phyloP scores from a whole-genome alignment of 2,888 invertebrate species.

The Leptinotarsa rubiginosa region DNA sequence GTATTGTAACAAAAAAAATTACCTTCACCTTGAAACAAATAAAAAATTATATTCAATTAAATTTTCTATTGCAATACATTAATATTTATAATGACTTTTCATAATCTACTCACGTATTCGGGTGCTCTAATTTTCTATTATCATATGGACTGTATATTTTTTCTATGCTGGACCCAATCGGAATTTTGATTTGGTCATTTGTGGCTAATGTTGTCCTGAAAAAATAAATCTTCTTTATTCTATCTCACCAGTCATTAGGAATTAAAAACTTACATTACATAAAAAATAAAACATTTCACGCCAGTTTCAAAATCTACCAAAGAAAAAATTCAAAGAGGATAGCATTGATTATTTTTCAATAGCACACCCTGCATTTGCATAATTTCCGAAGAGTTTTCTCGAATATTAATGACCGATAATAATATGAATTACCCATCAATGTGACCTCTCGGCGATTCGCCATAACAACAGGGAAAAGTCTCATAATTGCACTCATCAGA shows the following conservation, averaged over 20 bases:
- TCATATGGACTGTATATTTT: constrained; percentile 55
- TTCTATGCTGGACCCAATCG: constrained; percentile 43
- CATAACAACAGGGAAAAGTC: neutral
- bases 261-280: constrained; percentile 28
- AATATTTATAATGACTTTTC: neutral
- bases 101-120: constrained; percentile 54
- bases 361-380: neutral
- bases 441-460: neutral
- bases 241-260: no score
- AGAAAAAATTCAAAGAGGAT: no score
- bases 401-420: neutral
- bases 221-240: neutral
- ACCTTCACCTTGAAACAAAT: no score
- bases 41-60: no score
- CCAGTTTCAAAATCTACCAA: neutral
- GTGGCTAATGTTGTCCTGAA: constrained; percentile 49
- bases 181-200: constrained; percentile 54
- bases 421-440: neutral
- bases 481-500: neutral
- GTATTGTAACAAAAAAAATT: no score
- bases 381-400: neutral
- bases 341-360: no score
- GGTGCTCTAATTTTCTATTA: constrained; percentile 52
- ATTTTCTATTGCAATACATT: no score
- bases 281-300: neutral